Evolutionary conservation across 2,113 vertebrate genomes (phyloP).

Genomic region (Sylvietta virens): DNA sequence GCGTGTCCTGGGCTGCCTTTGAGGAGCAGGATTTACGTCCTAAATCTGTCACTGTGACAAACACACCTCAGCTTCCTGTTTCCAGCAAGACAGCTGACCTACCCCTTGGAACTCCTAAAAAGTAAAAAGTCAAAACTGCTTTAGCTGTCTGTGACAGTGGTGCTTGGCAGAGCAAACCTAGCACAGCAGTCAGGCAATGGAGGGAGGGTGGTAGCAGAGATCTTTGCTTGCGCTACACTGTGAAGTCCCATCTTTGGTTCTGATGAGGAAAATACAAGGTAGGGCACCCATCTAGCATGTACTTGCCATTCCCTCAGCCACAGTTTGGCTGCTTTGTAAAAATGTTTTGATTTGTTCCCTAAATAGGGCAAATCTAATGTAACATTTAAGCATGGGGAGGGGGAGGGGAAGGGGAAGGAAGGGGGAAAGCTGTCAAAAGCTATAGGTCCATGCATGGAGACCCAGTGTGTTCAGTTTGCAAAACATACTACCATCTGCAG

Average conservation of each 20-base stretch:
- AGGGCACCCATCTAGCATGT: neutral
- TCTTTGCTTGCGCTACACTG: neutral
- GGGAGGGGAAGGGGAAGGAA: neutral
- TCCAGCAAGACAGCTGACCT: neutral
- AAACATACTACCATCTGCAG: neutral
- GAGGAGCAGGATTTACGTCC: neutral
- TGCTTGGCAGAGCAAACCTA: neutral
- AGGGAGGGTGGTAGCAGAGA: neutral
- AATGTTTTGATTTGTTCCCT: neutral
- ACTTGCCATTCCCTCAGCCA: neutral
- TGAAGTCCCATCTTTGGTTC: neutral
- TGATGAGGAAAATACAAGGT: neutral
- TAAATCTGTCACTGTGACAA: fast-evolving
- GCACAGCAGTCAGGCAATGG: neutral
- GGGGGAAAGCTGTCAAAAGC: neutral
- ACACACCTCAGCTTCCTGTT: neutral
- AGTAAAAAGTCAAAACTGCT: neutral
- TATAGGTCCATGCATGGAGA: neutral
- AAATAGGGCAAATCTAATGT: neutral
- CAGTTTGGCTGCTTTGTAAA: neutral
- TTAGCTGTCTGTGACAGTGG: neutral
- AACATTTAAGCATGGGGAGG: neutral
- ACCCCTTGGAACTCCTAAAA: neutral
- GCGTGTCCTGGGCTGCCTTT: neutral
- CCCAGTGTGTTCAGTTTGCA: neutral